Evolutionary conservation across 2,797 vertebrate species (phyloP).

Genomic region (Crocidura indochinensis): DNA sequence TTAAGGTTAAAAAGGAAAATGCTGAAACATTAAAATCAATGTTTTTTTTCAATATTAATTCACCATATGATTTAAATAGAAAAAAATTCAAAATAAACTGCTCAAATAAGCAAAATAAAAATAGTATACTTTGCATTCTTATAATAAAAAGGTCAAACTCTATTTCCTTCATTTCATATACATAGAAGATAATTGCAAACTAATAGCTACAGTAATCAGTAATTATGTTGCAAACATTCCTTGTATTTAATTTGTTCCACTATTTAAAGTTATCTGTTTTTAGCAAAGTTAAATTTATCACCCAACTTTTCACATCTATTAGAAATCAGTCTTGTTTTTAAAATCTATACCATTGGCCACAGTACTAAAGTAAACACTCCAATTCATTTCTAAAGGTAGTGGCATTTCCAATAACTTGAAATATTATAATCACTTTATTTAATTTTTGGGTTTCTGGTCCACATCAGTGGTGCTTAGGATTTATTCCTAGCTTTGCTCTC

Average conservation of each 20-base stretch:
- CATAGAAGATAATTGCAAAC: neutral
- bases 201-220: conserved; percentile 10
- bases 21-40: conserved; percentile 16
- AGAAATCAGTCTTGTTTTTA: neutral
- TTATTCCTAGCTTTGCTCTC: no score
- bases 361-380: neutral
- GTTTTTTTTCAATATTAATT: conserved; percentile 45
- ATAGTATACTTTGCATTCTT: conserved; percentile 46
- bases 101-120: neutral
- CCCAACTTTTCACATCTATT: neutral
- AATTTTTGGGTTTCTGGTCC: no score
- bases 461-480: no score
- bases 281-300: neutral
- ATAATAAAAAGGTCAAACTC: neutral
- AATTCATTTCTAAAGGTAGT: neutral
- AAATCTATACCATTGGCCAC: neutral
- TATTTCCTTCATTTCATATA: neutral
- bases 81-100: conserved; percentile 32
- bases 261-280: conserved; percentile 2
- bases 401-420: conserved; percentile 4
- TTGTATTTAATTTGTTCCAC: neutral
- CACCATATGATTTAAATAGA: conserved; percentile 20
- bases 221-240: conserved; percentile 46
- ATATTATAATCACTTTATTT: neutral
- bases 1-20: conserved; percentile 50